phyloP scores from a whole-genome alignment of 1,140 invertebrate species.

The Thalassaphorura encarpata region DNA sequence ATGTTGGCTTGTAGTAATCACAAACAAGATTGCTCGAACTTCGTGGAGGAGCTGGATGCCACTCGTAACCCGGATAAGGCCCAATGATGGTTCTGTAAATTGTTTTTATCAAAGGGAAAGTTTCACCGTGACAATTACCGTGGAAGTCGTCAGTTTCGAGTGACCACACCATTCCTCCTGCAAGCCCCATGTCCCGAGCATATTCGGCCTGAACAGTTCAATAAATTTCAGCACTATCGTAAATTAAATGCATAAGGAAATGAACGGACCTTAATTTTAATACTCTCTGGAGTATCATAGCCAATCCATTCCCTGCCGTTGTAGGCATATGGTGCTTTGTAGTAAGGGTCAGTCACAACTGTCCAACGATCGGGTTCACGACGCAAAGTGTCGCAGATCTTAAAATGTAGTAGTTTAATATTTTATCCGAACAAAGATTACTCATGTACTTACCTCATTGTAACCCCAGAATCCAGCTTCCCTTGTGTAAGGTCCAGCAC shows the following conservation, averaged over 20 bases:
- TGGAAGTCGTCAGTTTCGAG: conserved; percentile 37
- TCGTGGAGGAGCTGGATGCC: too few species aligned
- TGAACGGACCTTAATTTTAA: conserved; percentile 37
- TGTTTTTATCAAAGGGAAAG: conserved; percentile 12
- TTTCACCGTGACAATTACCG: conserved; percentile 9
- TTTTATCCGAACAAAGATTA: not conserved
- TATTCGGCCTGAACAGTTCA: conserved; percentile 12
- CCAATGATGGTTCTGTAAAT: conserved; percentile 11
- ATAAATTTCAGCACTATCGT: conserved; percentile 36
- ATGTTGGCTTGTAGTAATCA: too few species aligned
- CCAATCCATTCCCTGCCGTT: conserved; percentile 42
- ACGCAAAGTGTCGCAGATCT: conserved; percentile 8
- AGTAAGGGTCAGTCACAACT: conserved; percentile 37
- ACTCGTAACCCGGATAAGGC: too few species aligned
- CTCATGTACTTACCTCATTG: conserved; percentile 51
- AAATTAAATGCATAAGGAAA: conserved; percentile 35
- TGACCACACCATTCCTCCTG: conserved; percentile 44
- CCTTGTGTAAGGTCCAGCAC: conserved; percentile 56
- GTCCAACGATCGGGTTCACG: conserved; percentile 27
- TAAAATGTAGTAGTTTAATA: not conserved
- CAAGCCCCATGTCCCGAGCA: conserved; percentile 32
- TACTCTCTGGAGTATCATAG: conserved; percentile 40
- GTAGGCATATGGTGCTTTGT: conserved; percentile 40
- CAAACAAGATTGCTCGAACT: too few species aligned
- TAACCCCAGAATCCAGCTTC: conserved; percentile 61